Percentiles rank a stretch among this genome's conserved stretches.
Evolutionary conservation across 2,797 vertebrate species (phyloP).

Genomic region (Anguilla anguilla): DNA sequence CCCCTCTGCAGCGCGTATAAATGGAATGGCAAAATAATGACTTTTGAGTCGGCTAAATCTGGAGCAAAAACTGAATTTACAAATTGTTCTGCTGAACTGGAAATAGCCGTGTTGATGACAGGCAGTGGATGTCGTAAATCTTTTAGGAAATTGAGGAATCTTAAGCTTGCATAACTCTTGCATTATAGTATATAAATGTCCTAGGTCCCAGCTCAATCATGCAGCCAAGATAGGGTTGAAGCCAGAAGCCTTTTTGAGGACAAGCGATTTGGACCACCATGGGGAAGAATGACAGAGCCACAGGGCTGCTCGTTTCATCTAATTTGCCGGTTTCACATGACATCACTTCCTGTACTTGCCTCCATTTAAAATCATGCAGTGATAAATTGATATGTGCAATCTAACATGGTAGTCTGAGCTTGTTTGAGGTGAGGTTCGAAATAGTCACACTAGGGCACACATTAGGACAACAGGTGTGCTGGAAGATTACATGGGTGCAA

Average conservation of each 20-base stretch:
- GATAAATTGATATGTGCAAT: not conserved
- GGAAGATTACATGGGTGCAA: not conserved
- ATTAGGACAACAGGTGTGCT: not conserved
- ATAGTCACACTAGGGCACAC: not conserved
- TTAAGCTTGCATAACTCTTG: conserved; percentile 31
- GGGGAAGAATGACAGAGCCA: not conserved
- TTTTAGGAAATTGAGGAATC: conserved; percentile 10
- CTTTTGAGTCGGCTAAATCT: conserved; percentile 32
- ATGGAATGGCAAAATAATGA: conserved; percentile 8
- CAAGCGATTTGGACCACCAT: not conserved
- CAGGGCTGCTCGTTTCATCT: not conserved
- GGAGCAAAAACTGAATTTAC: conserved; percentile 29
- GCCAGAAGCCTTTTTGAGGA: not conserved
- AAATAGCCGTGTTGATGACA: conserved; percentile 13
- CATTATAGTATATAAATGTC: conserved; percentile 27
- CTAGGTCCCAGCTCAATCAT: not conserved
- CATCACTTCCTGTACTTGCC: not conserved
- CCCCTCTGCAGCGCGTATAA: not conserved
- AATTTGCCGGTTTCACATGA: not conserved
- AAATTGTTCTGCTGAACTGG: conserved; percentile 24
- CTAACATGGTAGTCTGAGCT: not conserved
- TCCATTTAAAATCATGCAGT: not conserved
- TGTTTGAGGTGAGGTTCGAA: not conserved
- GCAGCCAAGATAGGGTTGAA: not conserved
- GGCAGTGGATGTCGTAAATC: not conserved